Conservation (phyloP, 2,113 vertebrate species). For the Apeltes quadracus region DNA sequence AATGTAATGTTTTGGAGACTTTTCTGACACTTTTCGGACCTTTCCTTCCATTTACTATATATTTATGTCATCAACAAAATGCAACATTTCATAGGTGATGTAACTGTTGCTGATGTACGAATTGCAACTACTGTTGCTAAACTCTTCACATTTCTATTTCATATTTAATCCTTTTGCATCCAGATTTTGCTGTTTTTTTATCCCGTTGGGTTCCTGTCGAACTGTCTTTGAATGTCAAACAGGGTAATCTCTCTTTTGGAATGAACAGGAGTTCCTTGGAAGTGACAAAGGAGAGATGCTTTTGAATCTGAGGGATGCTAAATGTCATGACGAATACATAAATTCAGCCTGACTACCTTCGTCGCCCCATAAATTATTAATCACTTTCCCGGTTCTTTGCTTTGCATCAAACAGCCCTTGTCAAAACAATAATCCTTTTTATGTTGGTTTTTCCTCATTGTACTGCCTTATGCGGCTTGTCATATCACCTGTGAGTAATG, state of each 20-base stretch:
- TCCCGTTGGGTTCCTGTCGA: constrained; percentile 48
- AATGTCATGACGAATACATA: constrained; percentile 63
- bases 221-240: constrained; percentile 66
- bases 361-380: constrained; percentile 49
- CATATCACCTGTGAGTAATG: constrained; percentile 18
- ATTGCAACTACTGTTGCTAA: neutral
- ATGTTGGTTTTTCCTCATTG: constrained; percentile 34
- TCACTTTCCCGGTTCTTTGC: constrained; percentile 44
- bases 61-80: neutral
- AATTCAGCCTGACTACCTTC: constrained; percentile 31
- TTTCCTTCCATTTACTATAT: neutral
- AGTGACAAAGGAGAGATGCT: constrained; percentile 42
- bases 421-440: constrained; percentile 45
- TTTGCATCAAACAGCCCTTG: constrained; percentile 41
- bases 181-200: neutral
- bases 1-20: no score
- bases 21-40: no score
- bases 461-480: constrained; percentile 30
- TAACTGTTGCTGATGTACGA: neutral
- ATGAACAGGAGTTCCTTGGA: constrained; percentile 38
- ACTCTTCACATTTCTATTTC: constrained; percentile 20
- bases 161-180: constrained; percentile 37
- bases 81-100: neutral
- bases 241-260: constrained; percentile 41
- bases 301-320: constrained; percentile 42